Evolutionary conservation across 2,888 invertebrate genomes (phyloP), one percentile per base, ranked within the genome.

Genomic region (Ophion costatus): DNA sequence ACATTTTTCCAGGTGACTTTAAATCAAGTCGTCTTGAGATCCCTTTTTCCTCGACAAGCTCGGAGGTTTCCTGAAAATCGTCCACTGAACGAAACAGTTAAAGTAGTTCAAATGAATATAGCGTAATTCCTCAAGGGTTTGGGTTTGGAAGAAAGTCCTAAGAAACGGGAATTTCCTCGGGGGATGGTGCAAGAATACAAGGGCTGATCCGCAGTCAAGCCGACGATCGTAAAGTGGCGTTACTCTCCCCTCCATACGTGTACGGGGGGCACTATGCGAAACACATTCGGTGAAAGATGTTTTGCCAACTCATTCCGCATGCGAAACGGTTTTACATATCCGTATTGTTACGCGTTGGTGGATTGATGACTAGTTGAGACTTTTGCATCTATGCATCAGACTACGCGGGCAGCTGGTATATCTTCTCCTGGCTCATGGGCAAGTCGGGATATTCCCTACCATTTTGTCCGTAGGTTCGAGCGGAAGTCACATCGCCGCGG

Each of bases 291-390:
- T 64, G 75, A 45, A 82, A 82, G 70, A 82, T 82, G 57, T 78
- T 75, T 75, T 80, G 76, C 80, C 76, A 82, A 56, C 82, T 84
- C 76, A 82, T 86, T 84, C 57, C 74, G 80, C 22, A 84, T 86
- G 76, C 84, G 82, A 70, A 82, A 82, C 76, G 74, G 80, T 82
- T 86, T 84, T 80, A 84, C 86, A 86, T 84, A 84, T 84, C 79
- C 84, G 84, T 82, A 69, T 63, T 66, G 61, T 81, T 78, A 73
- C 82, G 67, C 56, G 51, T 59, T 70, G 67, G 80, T 63, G 82
- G 75, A 82, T 86, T 86, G 84, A 82, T 82, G 80, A 74, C 67
- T 73, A 63, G 84, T 80, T 79, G 78, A 59, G 80, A 75, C 66
- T 84, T 76, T 84, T 70, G 71, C 45, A 84, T 77, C 81, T 22